Percentiles rank a stretch among this genome's conserved stretches.
Conservation (phyloP, 1,140 invertebrate species). For the Manduca sexta region DNA sequence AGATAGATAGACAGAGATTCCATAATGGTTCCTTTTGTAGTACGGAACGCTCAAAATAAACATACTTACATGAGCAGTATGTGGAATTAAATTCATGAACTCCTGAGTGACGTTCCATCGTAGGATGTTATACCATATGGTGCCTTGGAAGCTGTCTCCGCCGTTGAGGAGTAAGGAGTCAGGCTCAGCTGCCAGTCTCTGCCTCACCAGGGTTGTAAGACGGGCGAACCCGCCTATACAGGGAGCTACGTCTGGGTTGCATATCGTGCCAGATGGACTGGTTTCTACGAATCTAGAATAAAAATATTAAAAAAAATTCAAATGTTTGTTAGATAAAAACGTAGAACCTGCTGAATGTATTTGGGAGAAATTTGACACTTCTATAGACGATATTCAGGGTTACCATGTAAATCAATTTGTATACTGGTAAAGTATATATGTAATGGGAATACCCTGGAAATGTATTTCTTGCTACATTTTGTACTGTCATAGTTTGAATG, state of each 20-base stretch:
- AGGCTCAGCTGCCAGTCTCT: conserved; percentile 66
- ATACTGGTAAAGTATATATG: too few relatives aligned
- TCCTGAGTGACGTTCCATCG: conserved; percentile 79
- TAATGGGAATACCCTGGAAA: too few relatives aligned
- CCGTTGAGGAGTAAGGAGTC: conserved; percentile 80
- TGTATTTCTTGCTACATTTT: too few relatives aligned
- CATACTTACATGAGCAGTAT: conserved; percentile 81
- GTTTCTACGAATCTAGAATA: conserved; percentile 77
- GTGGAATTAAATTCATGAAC: conserved; percentile 81
- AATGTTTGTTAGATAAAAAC: not conserved
- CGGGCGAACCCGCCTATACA: conserved; percentile 81
- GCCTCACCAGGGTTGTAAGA: conserved; percentile 67
- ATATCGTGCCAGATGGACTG: conserved; percentile 72
- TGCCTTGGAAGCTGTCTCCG: conserved; percentile 86
- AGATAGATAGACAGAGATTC: too few relatives aligned
- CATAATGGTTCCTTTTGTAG: too few relatives aligned
- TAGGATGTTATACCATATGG: conserved; percentile 82
- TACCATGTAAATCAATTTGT: too few relatives aligned
- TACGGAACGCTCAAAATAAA: too few relatives aligned
- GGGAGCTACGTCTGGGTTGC: conserved; percentile 53
- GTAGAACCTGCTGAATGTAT: too few relatives aligned
- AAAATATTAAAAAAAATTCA: conserved; percentile 7
- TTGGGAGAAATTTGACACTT: too few relatives aligned
- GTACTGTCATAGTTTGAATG: too few relatives aligned
- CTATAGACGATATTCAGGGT: too few relatives aligned